A percentile compares a stretch with the other conserved stretches of the same genome.
Conservation (phyloP, 2,113 vertebrate species). For the Ginglymostoma cirratum region DNA sequence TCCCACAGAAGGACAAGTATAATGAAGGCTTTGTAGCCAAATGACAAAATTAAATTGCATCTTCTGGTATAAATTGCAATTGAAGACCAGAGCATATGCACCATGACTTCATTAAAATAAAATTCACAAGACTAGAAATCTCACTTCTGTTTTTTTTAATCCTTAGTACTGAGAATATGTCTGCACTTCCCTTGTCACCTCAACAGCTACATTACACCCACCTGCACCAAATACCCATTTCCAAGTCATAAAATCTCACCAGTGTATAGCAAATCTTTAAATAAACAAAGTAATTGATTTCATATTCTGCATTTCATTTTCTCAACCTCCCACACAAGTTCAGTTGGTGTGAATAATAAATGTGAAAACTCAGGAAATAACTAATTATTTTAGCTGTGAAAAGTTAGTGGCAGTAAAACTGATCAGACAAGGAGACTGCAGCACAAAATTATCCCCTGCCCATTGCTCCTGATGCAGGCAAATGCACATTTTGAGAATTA, state of each 20-base stretch:
- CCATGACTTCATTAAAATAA: neutral
- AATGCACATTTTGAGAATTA: no score
- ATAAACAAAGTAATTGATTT: constrained; percentile 4
- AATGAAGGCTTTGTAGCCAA: neutral
- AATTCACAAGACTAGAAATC: neutral
- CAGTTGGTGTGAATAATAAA: neutral
- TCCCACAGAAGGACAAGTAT: neutral
- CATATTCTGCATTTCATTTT: neutral
- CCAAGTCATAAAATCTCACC: neutral
- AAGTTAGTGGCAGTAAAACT: neutral
- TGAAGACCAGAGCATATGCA: neutral
- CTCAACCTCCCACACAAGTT: neutral
- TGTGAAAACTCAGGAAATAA: neutral
- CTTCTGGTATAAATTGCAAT: neutral
- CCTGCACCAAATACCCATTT: neutral
- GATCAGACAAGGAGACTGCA: no score
- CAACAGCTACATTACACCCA: neutral
- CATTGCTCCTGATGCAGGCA: no score
- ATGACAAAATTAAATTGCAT: neutral
- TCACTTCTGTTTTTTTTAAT: neutral
- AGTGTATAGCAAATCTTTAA: neutral
- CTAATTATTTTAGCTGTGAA: neutral
- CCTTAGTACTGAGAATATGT: neutral
- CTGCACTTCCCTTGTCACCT: neutral
- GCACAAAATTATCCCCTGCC: no score